Evolutionary conservation across 2,888 invertebrate genomes (phyloP), one percentile per base, ranked within the genome.

Genomic region (Cheilosia grossa): DNA sequence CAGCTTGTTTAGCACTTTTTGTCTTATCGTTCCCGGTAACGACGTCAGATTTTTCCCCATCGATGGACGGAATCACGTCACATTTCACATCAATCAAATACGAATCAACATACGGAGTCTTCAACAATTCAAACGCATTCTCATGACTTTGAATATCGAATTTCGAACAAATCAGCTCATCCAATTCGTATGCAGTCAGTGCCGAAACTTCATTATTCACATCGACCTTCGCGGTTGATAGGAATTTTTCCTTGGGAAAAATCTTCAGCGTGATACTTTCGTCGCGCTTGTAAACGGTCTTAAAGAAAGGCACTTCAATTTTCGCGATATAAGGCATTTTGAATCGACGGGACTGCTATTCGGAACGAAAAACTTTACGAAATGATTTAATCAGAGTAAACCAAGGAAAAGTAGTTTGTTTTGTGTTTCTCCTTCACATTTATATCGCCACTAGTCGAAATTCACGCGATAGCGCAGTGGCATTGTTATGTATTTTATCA

Each of bases 21-120:
- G 37, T 54, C 19, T 19, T 58, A 10, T 73, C 44, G n/a, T 19
- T 40, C 3, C 21, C 42, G 10, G 24, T 47, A 6, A 69, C 15
- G 15, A 2, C 44, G 10, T 86, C 66, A 21, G 19, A 7, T 37
- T 70, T 70, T n/a, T 66, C 82, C 0, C 64, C 81, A 67, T 88
- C 88, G 63, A 88, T 88, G 19, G 87, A 59, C 1, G 87, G 86
- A 19, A 88, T 87, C 64, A 75, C 73, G n/a, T 67, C 53, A 9
- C 59, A 73, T 7, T 49, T 10, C 21, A 54, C 64, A 47, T 86
- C 69, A n/a, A 87, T 87, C 24, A 87, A 33, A 17, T 56, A 61
- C 4, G 87, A 73, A 40, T 67, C 47, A 0, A 87, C 24, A 21
- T 73, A 87, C 1, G 86, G 67, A 3, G 87, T 87, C 54, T 78